Evolutionary conservation across 2,113 vertebrate species (phyloP).

Genomic region (Pheucticus melanocephalus): DNA sequence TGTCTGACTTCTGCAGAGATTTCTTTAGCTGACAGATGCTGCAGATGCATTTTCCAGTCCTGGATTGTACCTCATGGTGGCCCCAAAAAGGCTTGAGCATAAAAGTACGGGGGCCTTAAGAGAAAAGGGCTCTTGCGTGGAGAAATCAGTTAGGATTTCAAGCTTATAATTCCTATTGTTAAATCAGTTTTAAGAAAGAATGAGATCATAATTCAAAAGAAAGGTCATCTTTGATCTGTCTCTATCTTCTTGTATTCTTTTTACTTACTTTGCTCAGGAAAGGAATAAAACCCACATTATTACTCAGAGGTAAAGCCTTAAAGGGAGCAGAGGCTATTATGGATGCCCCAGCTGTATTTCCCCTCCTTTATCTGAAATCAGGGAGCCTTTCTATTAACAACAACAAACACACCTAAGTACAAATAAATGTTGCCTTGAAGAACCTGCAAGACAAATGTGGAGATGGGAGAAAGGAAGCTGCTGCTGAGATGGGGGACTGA

Average conservation of each 20-base stretch:
- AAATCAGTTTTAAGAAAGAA: constrained; percentile 25
- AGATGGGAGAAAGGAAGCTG: neutral
- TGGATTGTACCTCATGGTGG: constrained; percentile 44
- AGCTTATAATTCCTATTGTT: neutral
- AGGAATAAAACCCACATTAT: neutral
- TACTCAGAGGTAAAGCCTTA: neutral
- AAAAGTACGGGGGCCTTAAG: constrained; percentile 46
- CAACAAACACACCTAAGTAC: neutral
- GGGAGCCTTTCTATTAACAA: neutral
- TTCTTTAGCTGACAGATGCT: constrained; percentile 45
- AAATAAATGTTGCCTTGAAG: neutral
- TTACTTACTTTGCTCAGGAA: neutral
- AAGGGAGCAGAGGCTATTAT: neutral
- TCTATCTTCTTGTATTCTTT: neutral
- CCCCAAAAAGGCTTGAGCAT: constrained; percentile 38
- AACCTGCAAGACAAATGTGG: neutral
- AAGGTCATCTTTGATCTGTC: constrained; percentile 22
- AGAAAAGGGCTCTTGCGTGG: constrained; percentile 6
- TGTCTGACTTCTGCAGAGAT: constrained; percentile 51
- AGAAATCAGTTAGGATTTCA: constrained; percentile 14
- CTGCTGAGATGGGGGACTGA: neutral
- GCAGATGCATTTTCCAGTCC: constrained; percentile 52
- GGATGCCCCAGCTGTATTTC: neutral
- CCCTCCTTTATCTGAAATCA: neutral
- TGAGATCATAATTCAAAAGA: constrained; percentile 4